Base-by-base conservation (phyloP, 2,113 vertebrate genomes). In the Sylvia atricapilla region DNA sequence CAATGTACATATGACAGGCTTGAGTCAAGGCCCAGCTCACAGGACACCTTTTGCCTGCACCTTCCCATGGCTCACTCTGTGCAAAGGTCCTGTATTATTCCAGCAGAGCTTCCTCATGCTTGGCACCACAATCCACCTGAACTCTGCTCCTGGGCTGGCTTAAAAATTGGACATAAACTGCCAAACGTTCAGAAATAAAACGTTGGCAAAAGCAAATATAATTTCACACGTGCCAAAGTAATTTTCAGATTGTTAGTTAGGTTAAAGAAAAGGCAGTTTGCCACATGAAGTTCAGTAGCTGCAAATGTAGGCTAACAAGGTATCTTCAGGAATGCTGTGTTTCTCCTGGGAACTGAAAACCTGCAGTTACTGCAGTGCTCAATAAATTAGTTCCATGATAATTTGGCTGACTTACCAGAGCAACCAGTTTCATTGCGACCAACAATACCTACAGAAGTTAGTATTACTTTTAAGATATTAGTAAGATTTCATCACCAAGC, bases 1-100 rank as follows among this genome's bases (percentile, higher is more conserved):
- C 35, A 23, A 6, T 4, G 25, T 5, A 41, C 35, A 4, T 0
- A 10, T 3, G 9, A 13, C 2, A 2, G 1, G 5, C 25, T 3
- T 4, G 22, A 27, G 18, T 8, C 22, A 27, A 22, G 7, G 16
- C 41, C 23, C 46, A 31, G 2, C 33, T 30, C 20, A 7, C 33
- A 43, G 19, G 7, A 15, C 27, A 53, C 24, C 41, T 3, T 18
- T 10, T 43, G 46, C 17, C 16, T 64, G 50, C n/a, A 47, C 49
- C 37, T 52, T 13, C 46, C 49, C 44, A 28, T 3, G 14, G 55
- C 24, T 67, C 33, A 15, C 24, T 3, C 55, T 62, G 21, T 41
- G 41, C 55, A 55, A 62, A 83, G 47, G 30, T 25, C 78, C 63
- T 41, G 15, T 5, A 6, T 43, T 55, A 35, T 35, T 55, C 15